Conservation (phyloP, 2,888 invertebrate genomes). For the Trissolcus japonicus region DNA sequence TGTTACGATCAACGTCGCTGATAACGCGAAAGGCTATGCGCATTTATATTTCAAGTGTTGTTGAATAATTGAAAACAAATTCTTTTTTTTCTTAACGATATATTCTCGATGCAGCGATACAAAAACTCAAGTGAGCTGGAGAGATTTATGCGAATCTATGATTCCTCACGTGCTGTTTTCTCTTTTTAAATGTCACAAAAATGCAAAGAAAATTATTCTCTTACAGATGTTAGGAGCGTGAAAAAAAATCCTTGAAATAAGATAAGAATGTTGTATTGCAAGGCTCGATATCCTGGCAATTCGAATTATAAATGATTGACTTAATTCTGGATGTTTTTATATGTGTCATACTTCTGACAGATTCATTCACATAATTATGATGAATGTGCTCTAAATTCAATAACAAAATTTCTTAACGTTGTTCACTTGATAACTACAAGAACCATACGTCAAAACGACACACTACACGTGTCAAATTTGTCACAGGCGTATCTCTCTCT, state of each 20-base stretch:
- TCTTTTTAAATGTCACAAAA: slow-evolving; percentile 6
- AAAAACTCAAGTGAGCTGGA: neutral
- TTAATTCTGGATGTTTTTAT: no score
- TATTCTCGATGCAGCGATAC: slow-evolving; percentile 22
- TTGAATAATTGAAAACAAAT: slow-evolving; percentile 29
- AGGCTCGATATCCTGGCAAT: neutral
- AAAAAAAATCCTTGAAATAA: no score
- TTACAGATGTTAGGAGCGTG: no score
- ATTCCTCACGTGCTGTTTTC: slow-evolving; percentile 10
- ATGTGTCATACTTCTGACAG: no score
- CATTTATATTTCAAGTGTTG: slow-evolving; percentile 32
- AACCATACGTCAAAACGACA: no score
- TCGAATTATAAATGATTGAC: no score
- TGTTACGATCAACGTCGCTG: slow-evolving; percentile 37
- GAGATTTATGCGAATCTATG: slow-evolving; percentile 5
- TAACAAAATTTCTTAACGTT: no score
- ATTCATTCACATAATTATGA: no score
- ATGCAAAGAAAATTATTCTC: neutral
- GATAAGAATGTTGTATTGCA: neutral
- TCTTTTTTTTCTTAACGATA: slow-evolving; percentile 1
- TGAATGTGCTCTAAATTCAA: no score
- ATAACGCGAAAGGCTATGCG: slow-evolving; percentile 41
- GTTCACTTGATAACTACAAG: no score
- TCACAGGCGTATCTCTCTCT: no score
- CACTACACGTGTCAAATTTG: no score